Evolutionary conservation across 2,113 vertebrate genomes (phyloP).

Genomic region (Regulus satrapa): DNA sequence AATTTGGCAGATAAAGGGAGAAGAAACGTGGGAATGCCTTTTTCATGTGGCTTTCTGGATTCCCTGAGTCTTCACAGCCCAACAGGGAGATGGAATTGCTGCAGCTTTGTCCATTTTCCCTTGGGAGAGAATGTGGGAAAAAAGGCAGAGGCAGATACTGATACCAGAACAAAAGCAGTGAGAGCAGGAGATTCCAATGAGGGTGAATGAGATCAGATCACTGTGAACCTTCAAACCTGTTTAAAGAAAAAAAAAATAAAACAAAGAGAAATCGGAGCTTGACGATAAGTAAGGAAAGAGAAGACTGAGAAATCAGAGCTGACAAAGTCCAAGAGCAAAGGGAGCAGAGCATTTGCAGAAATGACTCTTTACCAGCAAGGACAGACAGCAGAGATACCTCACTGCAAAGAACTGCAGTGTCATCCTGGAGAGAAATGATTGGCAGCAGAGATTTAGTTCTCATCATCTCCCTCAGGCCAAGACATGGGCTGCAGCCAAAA

Average conservation of each 20-base stretch:
- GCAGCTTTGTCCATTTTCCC: background rate
- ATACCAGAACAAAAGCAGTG: background rate
- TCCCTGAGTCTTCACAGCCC: background rate
- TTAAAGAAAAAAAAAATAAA: background rate
- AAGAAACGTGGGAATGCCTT: background rate
- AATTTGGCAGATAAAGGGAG: background rate
- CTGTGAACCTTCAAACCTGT: background rate
- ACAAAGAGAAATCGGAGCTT: accelerated
- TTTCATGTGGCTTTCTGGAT: background rate
- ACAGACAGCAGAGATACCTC: too few species aligned
- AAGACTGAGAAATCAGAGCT: background rate
- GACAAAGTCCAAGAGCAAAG: background rate
- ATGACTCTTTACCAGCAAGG: background rate
- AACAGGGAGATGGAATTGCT: background rate
- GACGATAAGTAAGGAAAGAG: background rate
- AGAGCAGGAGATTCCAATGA: background rate
- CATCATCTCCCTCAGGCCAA: background rate
- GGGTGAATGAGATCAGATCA: background rate
- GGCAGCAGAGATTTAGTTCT: background rate
- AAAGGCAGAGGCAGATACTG: background rate
- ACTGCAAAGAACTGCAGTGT: background rate
- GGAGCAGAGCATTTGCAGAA: background rate
- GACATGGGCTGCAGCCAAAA: slow-evolving; percentile 25
- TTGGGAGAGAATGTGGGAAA: background rate
- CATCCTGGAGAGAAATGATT: background rate